These are phyloP conservation scores for Sebastiscus albofasciatus DNA, from an alignment of 2,797 vertebrate species.

Conservation along the genomic window DNA sequence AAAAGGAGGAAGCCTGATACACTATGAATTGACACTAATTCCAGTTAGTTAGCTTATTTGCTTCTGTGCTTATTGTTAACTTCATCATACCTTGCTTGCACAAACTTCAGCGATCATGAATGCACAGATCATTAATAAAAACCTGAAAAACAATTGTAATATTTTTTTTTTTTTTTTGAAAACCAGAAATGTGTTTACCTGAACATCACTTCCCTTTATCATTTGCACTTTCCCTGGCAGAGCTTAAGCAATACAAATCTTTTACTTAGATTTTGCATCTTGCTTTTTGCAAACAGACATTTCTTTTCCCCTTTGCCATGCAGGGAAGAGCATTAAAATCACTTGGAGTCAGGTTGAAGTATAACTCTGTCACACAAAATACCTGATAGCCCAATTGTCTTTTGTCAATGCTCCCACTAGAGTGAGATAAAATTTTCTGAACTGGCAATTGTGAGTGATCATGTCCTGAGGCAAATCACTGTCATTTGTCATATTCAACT, in stretches of 20 bases:
- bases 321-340: slow-evolving; percentile 6
- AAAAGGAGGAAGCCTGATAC: background rate
- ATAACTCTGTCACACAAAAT: slow-evolving; percentile 22
- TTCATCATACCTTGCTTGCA: background rate
- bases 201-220: background rate
- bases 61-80: background rate
- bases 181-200: background rate
- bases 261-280: background rate
- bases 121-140: background rate
- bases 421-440: slow-evolving; percentile 25
- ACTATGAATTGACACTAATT: background rate
- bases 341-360: slow-evolving; percentile 17
- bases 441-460: slow-evolving; percentile 48
- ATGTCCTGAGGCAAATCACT: slow-evolving; percentile 41
- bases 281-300: background rate
- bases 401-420: slow-evolving; percentile 16
- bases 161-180: background rate
- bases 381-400: slow-evolving; percentile 42
- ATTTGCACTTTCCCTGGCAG: background rate
- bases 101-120: background rate
- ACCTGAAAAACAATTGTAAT: background rate
- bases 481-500: slow-evolving; percentile 42
- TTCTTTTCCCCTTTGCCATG: background rate
- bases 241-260: background rate
- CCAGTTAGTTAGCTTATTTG: background rate